Percentiles rank a stretch among this genome's conserved stretches.
These are phyloP conservation scores for Aythya baeri DNA, from an alignment of 2,113 vertebrate species.

Conservation along the genomic window DNA sequence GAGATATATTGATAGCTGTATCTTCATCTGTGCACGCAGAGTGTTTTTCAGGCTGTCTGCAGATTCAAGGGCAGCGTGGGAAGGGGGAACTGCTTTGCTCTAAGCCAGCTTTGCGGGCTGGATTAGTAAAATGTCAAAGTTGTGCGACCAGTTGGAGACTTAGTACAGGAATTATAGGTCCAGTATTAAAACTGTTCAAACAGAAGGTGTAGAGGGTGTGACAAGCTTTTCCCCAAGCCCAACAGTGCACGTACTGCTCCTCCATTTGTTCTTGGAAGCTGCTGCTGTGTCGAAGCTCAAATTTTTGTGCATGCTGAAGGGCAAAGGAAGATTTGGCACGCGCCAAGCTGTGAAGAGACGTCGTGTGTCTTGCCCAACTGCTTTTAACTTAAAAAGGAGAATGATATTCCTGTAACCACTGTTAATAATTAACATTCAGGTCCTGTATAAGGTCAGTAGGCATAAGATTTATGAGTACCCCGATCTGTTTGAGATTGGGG, in stretches of 20 bases:
- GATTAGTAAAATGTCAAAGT: background rate
- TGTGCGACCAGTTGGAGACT: background rate
- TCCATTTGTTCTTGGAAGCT: background rate
- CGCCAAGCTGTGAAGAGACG: no score
- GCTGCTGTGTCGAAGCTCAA: background rate
- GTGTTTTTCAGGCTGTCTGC: background rate
- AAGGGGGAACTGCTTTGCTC: background rate
- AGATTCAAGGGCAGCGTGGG: background rate
- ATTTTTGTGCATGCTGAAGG: background rate
- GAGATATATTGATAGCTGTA: background rate
- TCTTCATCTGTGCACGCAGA: background rate
- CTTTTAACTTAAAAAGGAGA: background rate
- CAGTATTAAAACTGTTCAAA: background rate
- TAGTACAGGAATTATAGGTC: no score
- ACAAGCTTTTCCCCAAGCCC: background rate
- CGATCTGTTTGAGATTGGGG: background rate
- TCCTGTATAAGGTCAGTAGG: background rate
- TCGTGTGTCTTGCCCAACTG: background rate
- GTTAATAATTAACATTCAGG: background rate
- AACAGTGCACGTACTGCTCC: rapidly evolving
- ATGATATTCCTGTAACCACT: background rate
- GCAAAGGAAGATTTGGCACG: no score
- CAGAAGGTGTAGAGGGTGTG: background rate
- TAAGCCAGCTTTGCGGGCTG: background rate
- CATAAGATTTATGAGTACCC: background rate